These are phyloP conservation scores for Nomada ferruginata DNA, from an alignment of 2,888 invertebrate genomes.

Conservation along the genomic window DNA sequence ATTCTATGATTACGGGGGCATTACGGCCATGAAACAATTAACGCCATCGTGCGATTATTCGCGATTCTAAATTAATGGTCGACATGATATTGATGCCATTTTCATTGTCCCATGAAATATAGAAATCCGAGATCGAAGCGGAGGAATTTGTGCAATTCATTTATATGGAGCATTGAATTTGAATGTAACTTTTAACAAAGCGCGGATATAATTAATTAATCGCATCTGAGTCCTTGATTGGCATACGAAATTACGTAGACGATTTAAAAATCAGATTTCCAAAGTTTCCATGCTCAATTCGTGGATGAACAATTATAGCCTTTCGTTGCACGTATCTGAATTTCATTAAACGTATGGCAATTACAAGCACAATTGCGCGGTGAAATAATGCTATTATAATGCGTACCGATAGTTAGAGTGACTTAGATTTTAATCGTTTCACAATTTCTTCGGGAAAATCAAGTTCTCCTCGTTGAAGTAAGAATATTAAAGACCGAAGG, in stretches of 20 bases:
- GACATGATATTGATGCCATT: neutral
- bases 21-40: conserved; percentile 13
- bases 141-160: conserved; percentile 10
- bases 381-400: neutral
- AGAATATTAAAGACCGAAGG: neutral
- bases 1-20: neutral
- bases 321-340: neutral
- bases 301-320: neutral
- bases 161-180: neutral
- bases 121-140: neutral
- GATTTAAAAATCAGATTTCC: neutral
- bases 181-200: conserved; percentile 6
- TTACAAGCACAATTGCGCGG: neutral
- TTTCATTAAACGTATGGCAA: neutral
- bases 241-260: neutral
- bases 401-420: neutral
- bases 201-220: conserved; percentile 11
- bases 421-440: neutral
- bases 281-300: neutral
- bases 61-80: conserved; percentile 21
- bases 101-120: conserved; percentile 13
- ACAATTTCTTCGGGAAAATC: neutral
- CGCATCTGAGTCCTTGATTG: neutral
- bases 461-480: neutral
- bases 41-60: conserved; percentile 11